Evolutionary conservation across 1,140 invertebrate species (phyloP).

Genomic region (Odontomachus brunneus): DNA sequence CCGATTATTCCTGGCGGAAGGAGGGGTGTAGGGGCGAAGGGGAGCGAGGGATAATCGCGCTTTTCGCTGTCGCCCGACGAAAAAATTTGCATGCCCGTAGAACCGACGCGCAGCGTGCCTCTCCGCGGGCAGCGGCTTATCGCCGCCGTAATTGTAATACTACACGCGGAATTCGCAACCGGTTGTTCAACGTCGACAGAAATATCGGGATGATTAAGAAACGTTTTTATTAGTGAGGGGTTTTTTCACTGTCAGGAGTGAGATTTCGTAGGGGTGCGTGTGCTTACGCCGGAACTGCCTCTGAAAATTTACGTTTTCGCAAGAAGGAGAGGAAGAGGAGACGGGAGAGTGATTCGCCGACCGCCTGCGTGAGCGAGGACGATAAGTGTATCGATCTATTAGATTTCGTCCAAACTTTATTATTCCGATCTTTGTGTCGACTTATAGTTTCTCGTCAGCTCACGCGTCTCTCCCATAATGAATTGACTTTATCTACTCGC

Average conservation of each 20-base stretch:
- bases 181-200: constrained; percentile 33
- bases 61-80: constrained; percentile 44
- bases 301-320: no score
- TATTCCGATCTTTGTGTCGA: background rate
- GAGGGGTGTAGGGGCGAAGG: no score
- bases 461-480: background rate
- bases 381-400: background rate
- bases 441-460: background rate
- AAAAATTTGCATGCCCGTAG: constrained; percentile 57
- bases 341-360: no score
- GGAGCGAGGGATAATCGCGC: no score
- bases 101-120: background rate
- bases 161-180: constrained; percentile 1
- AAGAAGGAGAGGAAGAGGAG: no score
- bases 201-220: constrained; percentile 33
- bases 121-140: constrained; percentile 25
- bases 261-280: no score
- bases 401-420: background rate
- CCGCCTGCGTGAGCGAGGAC: no score
- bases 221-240: constrained; percentile 31
- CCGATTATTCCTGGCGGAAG: constrained; percentile 55
- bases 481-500: constrained; percentile 4
- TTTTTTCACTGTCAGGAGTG: background rate
- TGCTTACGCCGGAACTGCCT: no score
- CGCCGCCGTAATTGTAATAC: constrained; percentile 20